Percentiles rank a stretch among this genome's conserved stretches.
Evolutionary conservation across 2,888 invertebrate genomes (phyloP).

Genomic region (Azorinus chamasolen): DNA sequence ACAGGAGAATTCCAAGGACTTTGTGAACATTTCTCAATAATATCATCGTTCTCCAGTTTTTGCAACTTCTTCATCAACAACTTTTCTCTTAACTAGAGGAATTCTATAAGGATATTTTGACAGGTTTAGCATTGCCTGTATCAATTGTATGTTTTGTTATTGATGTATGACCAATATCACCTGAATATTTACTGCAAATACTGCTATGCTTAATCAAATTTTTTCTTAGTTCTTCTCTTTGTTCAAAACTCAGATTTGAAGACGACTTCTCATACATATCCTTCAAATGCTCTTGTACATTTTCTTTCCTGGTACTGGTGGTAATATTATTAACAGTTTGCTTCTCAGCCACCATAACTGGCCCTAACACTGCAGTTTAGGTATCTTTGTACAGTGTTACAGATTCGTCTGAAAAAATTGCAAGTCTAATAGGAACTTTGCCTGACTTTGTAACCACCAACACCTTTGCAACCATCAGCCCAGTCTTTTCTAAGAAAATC

Average conservation of each 20-base stretch:
- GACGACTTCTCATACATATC: slow-evolving; percentile 32
- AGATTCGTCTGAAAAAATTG: slow-evolving; percentile 27
- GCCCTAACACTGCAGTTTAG: slow-evolving; percentile 9
- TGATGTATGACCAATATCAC: slow-evolving; percentile 42
- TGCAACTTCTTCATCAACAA: slow-evolving; percentile 41
- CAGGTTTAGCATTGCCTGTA: no score
- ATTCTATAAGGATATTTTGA: slow-evolving; percentile 47
- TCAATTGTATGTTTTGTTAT: slow-evolving; percentile 38
- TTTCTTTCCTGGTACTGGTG: neutral
- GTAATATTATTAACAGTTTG: neutral
- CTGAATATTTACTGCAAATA: slow-evolving; percentile 23
- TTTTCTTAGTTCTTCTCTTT: slow-evolving; percentile 18
- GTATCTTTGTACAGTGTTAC: slow-evolving; percentile 14
- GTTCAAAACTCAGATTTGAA: slow-evolving; percentile 4
- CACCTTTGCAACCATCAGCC: slow-evolving; percentile 40
- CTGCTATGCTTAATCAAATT: slow-evolving; percentile 30
- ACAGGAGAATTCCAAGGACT: slow-evolving; percentile 59
- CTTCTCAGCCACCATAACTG: neutral
- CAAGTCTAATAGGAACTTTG: slow-evolving; percentile 18
- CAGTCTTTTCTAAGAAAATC: slow-evolving; percentile 29
- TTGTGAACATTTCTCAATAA: slow-evolving; percentile 29
- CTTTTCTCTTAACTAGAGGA: slow-evolving; percentile 37
- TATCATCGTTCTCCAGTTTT: slow-evolving; percentile 36
- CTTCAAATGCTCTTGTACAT: slow-evolving; percentile 23
- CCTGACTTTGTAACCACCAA: slow-evolving; percentile 24